phyloP scores from a whole-genome alignment of 2,113 vertebrate genomes.

The Sula dactylatra region DNA sequence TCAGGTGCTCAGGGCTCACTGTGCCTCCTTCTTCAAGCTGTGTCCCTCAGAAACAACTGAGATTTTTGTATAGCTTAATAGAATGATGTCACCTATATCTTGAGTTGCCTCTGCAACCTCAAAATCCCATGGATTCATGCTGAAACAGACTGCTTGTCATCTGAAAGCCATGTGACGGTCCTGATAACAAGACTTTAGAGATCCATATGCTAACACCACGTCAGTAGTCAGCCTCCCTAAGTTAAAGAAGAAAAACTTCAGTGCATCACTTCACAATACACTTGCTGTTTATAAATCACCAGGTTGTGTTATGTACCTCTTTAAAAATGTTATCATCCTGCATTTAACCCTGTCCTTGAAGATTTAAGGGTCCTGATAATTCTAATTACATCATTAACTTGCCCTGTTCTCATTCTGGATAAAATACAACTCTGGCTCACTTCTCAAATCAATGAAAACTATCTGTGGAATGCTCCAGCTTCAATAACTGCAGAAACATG shows the following conservation, averaged over 20 bases:
- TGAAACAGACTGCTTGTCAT: not conserved
- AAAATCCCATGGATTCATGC: not conserved
- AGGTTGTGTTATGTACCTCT: not conserved
- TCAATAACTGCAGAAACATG: slow-evolving; percentile 21
- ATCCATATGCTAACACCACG: not conserved
- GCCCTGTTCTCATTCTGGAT: slow-evolving; percentile 17
- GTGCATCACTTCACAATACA: not conserved
- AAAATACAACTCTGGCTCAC: slow-evolving; percentile 44
- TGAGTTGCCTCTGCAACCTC: not conserved
- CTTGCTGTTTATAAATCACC: not conserved
- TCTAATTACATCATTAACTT: slow-evolving; percentile 70
- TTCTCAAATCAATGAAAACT: slow-evolving; percentile 44
- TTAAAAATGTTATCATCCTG: slow-evolving; percentile 59
- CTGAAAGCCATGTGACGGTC: not conserved
- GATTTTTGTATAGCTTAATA: not conserved
- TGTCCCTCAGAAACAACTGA: not conserved
- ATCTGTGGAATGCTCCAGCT: slow-evolving; percentile 32
- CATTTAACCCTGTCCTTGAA: slow-evolving; percentile 53
- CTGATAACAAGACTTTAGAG: not conserved
- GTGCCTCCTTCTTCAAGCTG: not conserved
- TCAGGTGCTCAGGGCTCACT: not conserved
- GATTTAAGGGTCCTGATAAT: slow-evolving; percentile 58
- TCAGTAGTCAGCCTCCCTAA: not conserved
- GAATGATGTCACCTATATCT: not conserved
- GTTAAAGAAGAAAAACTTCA: not conserved